A percentile compares a stretch with the other conserved stretches of the same genome.
Conservation (phyloP, 92 coral and sea anemone genomes). For the Palythoa grandis region DNA sequence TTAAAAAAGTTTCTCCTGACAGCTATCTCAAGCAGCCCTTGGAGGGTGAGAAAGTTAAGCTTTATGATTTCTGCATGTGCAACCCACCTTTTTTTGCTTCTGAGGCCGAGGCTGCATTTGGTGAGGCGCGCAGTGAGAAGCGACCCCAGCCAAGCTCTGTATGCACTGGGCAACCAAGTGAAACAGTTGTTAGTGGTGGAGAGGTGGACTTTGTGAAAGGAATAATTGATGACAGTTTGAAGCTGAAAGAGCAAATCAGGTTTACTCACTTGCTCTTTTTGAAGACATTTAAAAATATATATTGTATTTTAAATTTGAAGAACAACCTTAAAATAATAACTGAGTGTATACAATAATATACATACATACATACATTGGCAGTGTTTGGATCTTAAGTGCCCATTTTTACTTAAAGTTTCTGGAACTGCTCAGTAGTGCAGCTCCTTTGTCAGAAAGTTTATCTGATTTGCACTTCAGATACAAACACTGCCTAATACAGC, state of each 20-base stretch:
- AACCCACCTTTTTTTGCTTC: constrained; percentile 95
- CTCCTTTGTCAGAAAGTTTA: no score
- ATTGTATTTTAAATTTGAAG: background rate
- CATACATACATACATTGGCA: no score
- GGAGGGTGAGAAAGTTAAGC: constrained; percentile 46
- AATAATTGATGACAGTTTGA: constrained; percentile 86
- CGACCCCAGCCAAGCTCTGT: constrained; percentile 90
- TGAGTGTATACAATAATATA: no score
- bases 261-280: constrained; percentile 20
- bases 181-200: constrained; percentile 95
- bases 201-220: constrained; percentile 95
- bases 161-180: constrained; percentile 87
- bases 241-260: constrained; percentile 78
- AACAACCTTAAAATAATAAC: no score
- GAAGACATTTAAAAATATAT: background rate
- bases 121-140: constrained; percentile 80
- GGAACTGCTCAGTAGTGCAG: no score
- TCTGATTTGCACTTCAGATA: no score
- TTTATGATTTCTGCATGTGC: constrained; percentile 93
- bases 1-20: constrained; percentile 68
- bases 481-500: no score
- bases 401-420: no score
- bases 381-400: no score
- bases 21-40: constrained; percentile 63
- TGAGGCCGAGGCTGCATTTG: constrained; percentile 80